Percentiles rank a stretch among this genome's conserved stretches.
phyloP scores from a whole-genome alignment of 2,888 invertebrate species.

The Tetramorium bicarinatum region DNA sequence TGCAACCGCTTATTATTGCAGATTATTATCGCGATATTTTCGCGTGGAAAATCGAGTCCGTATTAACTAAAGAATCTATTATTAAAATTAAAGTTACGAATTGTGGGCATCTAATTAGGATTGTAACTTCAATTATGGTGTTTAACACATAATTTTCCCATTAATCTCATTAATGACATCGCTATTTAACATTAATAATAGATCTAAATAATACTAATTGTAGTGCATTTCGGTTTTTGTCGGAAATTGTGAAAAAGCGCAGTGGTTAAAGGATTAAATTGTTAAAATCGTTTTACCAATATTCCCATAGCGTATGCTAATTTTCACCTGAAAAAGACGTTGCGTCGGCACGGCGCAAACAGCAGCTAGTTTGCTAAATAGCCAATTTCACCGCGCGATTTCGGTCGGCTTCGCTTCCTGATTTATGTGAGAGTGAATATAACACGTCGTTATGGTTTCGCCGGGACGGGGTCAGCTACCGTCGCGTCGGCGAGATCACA shows the following conservation, averaged over 20 bases:
- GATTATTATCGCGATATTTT: neutral
- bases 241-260: neutral
- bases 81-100: neutral
- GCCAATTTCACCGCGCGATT: constrained; percentile 33
- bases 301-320: constrained; percentile 35
- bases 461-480: constrained; percentile 70
- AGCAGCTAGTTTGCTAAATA: constrained; percentile 40
- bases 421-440: constrained; percentile 63
- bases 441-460: constrained; percentile 70
- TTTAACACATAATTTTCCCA: neutral
- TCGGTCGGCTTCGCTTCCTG: constrained; percentile 51
- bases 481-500: constrained; percentile 79
- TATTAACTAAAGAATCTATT: no score
- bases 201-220: neutral
- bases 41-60: neutral
- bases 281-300: neutral
- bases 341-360: neutral
- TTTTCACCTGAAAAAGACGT: neutral
- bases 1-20: neutral
- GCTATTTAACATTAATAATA: neutral
- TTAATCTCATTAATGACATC: neutral
- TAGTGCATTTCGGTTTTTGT: neutral
- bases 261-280: neutral
- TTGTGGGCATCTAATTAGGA: neutral
- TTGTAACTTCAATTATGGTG: neutral